These are phyloP conservation scores for Melinaea menophilus DNA, from an alignment of 2,888 invertebrate genomes.

Conservation along the genomic window DNA sequence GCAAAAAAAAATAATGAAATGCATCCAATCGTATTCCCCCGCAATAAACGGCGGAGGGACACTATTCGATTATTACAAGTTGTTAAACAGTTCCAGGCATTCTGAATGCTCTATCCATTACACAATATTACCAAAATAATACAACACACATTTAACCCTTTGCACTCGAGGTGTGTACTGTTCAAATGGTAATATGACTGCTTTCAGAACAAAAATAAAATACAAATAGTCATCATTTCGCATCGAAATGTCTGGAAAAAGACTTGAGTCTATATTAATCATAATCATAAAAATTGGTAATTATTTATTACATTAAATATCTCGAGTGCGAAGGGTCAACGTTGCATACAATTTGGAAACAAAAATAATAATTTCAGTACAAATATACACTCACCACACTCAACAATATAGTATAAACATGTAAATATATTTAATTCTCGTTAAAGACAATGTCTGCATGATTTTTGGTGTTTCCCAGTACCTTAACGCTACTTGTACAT, in stretches of 20 bases:
- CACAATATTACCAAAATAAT: constrained; percentile 52
- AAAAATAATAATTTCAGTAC: constrained; percentile 26
- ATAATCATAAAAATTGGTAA: too few relatives aligned
- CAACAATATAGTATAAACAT: constrained; percentile 37
- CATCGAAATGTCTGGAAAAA: too few relatives aligned
- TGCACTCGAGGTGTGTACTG: too few relatives aligned
- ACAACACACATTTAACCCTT: constrained; percentile 35
- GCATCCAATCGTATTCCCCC: constrained; percentile 58
- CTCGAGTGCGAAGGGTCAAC: background rate
- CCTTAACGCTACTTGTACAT: constrained; percentile 38
- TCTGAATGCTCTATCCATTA: constrained; percentile 55
- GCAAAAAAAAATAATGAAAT: constrained; percentile 57
- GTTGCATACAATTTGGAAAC: constrained; percentile 55
- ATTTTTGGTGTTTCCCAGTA: constrained; percentile 38
- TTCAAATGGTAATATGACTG: too few relatives aligned
- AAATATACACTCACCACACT: constrained; percentile 32
- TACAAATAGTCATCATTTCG: too few relatives aligned
- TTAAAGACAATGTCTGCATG: constrained; percentile 36
- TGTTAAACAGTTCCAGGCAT: constrained; percentile 57
- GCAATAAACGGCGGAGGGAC: constrained; percentile 43
- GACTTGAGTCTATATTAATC: too few relatives aligned
- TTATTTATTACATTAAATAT: too few relatives aligned
- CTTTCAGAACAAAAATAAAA: too few relatives aligned
- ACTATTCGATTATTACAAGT: constrained; percentile 53
- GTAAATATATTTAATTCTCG: constrained; percentile 38